Evolutionary conservation across 2,113 vertebrate genomes (phyloP), one percentile per base, ranked within the genome.

Genomic region (Erinaceus europaeus): DNA sequence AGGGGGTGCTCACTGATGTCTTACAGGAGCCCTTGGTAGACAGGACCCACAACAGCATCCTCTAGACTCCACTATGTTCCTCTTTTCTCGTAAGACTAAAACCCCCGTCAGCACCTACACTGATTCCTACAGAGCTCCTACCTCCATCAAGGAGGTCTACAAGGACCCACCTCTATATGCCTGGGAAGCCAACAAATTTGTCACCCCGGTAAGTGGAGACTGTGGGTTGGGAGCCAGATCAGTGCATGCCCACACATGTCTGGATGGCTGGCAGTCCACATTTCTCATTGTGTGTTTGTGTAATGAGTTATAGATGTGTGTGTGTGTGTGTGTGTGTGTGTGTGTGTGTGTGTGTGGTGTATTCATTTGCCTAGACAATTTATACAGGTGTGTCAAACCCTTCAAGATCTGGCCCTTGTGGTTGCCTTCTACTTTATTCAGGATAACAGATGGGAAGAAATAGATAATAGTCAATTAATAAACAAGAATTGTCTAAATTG

Each of bases 91-190:
- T 29, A 96, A 95, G 46, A 86, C 94, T 61, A 96, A 94, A 90
- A 96, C 96, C 1, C 94, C 93, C 3, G 17, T 96, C 93, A 97
- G 96, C 91, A 97, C 96, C 83, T 97, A 95, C 68, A 94, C 55
- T 0, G 95, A 96, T 75, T 96, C 94, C 68, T 96, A 93, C 90
- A 89, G 94, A 83, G 93, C 68, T 0, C 95, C 91, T 0, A 81
- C 91, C 73, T 92, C 96, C 25, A 44, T 94, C 87, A 95, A 90
- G 88, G 94, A 95, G 68, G 55, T 52, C 32, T 57, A 64, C 32
- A 88, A 80, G 9, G 84, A 95, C 8, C 59, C 17, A 15, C 61
- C 90, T 0, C 5, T 67, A 25, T 44, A 82, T 29, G 65, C 91
- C 15, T 94, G 94, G 90, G 95, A 89, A 10, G 92, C 94, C 38